A percentile compares a stretch with the other conserved stretches of the same genome.
phyloP scores from a whole-genome alignment of 1,140 invertebrate species.

The Leptinotarsa undecemlineata region DNA sequence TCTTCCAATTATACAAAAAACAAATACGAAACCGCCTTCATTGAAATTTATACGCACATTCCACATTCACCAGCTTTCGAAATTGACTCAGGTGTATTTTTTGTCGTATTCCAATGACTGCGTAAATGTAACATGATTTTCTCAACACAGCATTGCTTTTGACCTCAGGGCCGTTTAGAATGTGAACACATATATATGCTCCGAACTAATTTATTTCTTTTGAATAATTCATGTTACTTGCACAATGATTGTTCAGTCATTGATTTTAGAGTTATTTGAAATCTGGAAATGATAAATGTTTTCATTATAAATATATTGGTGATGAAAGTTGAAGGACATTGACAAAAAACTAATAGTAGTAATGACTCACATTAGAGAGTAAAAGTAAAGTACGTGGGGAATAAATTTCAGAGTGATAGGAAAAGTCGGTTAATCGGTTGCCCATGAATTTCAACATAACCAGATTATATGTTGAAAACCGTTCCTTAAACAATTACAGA shows the following conservation, averaged over 20 bases:
- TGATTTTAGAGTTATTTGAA: not conserved
- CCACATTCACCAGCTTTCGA: not conserved
- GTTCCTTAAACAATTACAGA: too few relatives aligned
- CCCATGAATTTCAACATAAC: too few relatives aligned
- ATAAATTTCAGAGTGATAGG: too few relatives aligned
- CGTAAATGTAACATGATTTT: slow-evolving; percentile 3
- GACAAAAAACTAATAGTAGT: too few relatives aligned
- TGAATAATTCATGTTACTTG: not conserved
- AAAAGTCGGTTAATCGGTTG: too few relatives aligned
- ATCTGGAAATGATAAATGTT: not conserved
- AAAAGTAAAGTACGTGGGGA: too few relatives aligned
- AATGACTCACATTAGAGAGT: too few relatives aligned
- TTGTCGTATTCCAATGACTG: slow-evolving; percentile 2
- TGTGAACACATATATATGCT: slow-evolving; percentile 6
- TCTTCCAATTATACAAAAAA: too few relatives aligned
- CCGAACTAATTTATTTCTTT: not conserved
- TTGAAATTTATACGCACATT: slow-evolving; percentile 1
- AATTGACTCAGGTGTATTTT: not conserved
- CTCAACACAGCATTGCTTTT: slow-evolving; percentile 5
- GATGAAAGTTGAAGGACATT: too few relatives aligned
- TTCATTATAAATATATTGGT: too few relatives aligned
- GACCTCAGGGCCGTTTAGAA: slow-evolving; percentile 7
- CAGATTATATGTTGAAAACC: too few relatives aligned
- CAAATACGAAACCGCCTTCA: not conserved
- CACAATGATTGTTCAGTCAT: not conserved